Evolutionary conservation across 64 coral and sea anemone species (phyloP).

Genomic region (Montipora sp.): DNA sequence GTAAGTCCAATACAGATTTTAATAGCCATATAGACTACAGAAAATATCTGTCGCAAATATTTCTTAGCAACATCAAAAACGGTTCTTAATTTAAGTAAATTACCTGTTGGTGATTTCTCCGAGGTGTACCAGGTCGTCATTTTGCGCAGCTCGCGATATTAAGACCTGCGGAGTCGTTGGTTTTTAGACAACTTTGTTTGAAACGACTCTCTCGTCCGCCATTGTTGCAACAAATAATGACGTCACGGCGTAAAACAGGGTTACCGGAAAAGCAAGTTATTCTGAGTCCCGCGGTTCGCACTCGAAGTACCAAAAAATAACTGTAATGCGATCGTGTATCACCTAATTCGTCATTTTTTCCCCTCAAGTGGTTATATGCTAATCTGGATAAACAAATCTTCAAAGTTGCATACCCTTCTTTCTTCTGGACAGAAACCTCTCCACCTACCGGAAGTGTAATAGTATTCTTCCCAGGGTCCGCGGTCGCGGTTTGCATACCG

Average conservation of each 20-base stretch:
- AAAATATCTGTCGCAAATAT: slow-evolving; percentile 18
- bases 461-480: not conserved
- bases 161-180: not conserved
- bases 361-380: not conserved
- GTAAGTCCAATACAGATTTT: not conserved
- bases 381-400: not conserved
- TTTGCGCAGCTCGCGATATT: not conserved
- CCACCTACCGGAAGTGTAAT: slow-evolving; percentile 9
- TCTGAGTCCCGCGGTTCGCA: not conserved
- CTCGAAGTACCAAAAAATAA: not conserved
- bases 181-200: not conserved
- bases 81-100: not conserved
- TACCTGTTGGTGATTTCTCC: slow-evolving; percentile 49
- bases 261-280: not conserved
- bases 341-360: not conserved
- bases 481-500: not conserved
- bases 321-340: not conserved
- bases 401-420: not conserved
- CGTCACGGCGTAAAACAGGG: slow-evolving; percentile 1
- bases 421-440: not conserved
- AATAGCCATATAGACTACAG: not conserved
- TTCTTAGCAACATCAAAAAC: not conserved
- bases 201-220: not conserved
- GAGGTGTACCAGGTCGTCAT: slow-evolving; percentile 76
- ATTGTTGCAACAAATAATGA: slow-evolving; percentile 21